phyloP scores from a whole-genome alignment of 2,113 vertebrate genomes.

The Amblyopsis rosae region DNA sequence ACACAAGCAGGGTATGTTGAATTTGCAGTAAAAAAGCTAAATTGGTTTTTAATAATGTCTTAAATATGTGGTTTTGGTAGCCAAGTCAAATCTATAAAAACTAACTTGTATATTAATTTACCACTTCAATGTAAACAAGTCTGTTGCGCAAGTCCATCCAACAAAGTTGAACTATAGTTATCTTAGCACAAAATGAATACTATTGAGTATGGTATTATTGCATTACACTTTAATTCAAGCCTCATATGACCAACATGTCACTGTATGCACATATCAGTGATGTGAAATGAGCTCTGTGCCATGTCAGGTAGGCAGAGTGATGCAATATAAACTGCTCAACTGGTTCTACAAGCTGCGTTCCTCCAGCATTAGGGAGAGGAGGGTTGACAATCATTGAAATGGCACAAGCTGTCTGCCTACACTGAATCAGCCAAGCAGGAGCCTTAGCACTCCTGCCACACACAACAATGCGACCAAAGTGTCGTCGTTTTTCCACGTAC shows the following conservation, averaged over 20 bases:
- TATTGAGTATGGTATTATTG: constrained; percentile 3
- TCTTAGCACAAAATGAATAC: neutral
- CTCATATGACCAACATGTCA: constrained; percentile 26
- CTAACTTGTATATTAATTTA: too few relatives aligned
- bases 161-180: too few relatives aligned
- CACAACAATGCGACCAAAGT: constrained; percentile 39
- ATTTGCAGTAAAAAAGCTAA: too few relatives aligned
- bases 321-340: constrained; percentile 64
- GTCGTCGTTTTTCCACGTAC: constrained; percentile 13
- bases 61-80: too few relatives aligned
- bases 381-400: constrained; percentile 57
- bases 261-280: constrained; percentile 21
- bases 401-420: constrained; percentile 58
- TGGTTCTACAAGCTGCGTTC: constrained; percentile 64
- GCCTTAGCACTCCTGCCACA: constrained; percentile 30
- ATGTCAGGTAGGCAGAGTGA: constrained; percentile 63
- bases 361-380: constrained; percentile 46
- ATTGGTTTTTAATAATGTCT: too few relatives aligned
- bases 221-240: constrained; percentile 12
- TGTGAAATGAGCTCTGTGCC: constrained; percentile 38
- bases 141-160: too few relatives aligned
- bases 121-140: too few relatives aligned
- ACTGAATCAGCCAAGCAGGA: constrained; percentile 54
- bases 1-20: too few relatives aligned
- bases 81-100: too few relatives aligned